Conservation (phyloP, 53 echinoderm and acorn worm species). For the Patiria pectinifera region DNA sequence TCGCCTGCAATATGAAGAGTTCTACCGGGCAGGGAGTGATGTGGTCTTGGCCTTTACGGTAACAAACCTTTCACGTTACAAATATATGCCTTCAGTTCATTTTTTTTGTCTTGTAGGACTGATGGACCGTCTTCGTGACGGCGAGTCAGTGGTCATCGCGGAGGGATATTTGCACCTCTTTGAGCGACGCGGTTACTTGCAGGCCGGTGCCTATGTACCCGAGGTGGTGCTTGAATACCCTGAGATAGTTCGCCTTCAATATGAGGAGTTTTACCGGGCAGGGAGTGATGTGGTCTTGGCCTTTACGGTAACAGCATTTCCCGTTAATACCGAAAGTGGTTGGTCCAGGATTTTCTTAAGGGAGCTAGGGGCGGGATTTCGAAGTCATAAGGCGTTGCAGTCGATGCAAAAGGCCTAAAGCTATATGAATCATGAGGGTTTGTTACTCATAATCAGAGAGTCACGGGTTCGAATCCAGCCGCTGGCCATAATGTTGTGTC, state of each 20-base stretch:
- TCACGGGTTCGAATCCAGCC: too few species aligned
- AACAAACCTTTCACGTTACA: slow-evolving; percentile 10
- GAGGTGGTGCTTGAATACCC: slow-evolving; percentile 84
- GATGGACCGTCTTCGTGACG: slow-evolving; percentile 67
- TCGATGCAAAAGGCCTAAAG: too few species aligned
- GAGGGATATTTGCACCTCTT: slow-evolving; percentile 88
- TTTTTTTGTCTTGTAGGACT: slow-evolving; percentile 47
- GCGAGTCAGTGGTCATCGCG: slow-evolving; percentile 78
- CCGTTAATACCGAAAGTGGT: too few species aligned
- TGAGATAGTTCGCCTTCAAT: slow-evolving; percentile 75
- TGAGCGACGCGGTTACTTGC: slow-evolving; percentile 79
- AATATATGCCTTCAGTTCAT: neutral
- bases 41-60: slow-evolving; percentile 91
- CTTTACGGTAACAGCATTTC: slow-evolving; percentile 63
- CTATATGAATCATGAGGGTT: too few species aligned
- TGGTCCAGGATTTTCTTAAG: too few species aligned
- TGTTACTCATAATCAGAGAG: too few species aligned
- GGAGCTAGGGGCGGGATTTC: too few species aligned
- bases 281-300: slow-evolving; percentile 95
- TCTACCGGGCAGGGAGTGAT: slow-evolving; percentile 88
- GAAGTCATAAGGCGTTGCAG: too few species aligned
- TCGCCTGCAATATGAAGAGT: slow-evolving; percentile 79
- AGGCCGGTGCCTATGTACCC: slow-evolving; percentile 81
- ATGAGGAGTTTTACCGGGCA: slow-evolving; percentile 86
- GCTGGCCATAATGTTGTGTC: too few species aligned